Base-by-base conservation (phyloP, 37 sponge, comb jelly and placozoan species). In the Lycopodina hypogea region DNA sequence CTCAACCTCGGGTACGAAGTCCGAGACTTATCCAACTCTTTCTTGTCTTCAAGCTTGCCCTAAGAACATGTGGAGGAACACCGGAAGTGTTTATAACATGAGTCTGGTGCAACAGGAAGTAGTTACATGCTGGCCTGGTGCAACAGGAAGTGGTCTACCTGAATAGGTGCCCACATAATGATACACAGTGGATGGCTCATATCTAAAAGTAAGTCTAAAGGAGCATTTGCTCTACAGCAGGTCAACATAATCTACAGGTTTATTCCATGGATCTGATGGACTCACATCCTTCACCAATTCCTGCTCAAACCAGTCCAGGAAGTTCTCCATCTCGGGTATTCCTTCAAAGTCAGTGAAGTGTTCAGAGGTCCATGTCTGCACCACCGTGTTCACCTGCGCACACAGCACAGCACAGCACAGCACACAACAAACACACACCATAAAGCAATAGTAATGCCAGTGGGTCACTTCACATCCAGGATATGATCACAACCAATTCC, bases 291-390 rank as follows among this genome's bases (percentile, higher is more conserved):
- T 82, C 35, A 79, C 38, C 40, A 81, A 42, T 4, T 35, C 18
- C 35, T 61, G 68, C 57, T 90, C 86, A 75, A 92, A 92, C 82
- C 78, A 79, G 78, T 92, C 89, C 59, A 92, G 76, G 72, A 92
- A 92, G n/a, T 58, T 57, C 11, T 26, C 65, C 92, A 92, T 92
- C 55, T 76, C 56, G 2, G 39, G 56, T 24, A 41, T 42, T 23
- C 74, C 77, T 30, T 92, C 93, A 68, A 92, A 92, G 70, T 92
- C 93, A n/a, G 89, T 40, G 73, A 78, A 92, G 59, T 92, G 93
- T 39, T 84, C 72, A 32, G 83, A 67, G 22, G 85, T 79, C 93
- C 93, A 92, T 66, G 76, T 66, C 37, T 84, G 78, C n/a, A 88
- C 41, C 23, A 92, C 79, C 71, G 71, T 67, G 1, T 64, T 84